A percentile compares a stretch with the other conserved stretches of the same genome.
phyloP scores from a whole-genome alignment of 2,888 invertebrate species.

The Yponomeuta plumbellus region DNA sequence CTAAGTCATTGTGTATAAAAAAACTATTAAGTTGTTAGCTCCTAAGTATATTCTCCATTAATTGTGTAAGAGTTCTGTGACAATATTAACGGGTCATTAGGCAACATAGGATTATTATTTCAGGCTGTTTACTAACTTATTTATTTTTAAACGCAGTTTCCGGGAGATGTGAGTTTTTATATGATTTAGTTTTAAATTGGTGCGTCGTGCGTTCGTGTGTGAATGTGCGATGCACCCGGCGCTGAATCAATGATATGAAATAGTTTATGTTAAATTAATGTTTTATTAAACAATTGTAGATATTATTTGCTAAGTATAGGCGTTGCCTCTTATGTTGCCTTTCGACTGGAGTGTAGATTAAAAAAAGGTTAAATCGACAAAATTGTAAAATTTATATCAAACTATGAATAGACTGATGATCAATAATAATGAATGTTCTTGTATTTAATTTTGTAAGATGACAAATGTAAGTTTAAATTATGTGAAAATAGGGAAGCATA shows the following conservation, averaged over 20 bases:
- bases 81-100: constrained; percentile 59
- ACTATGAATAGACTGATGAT: constrained; percentile 75
- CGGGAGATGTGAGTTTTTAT: constrained; percentile 33
- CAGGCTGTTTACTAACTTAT: constrained; percentile 63
- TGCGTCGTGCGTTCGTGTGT: constrained; percentile 29
- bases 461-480: constrained; percentile 72
- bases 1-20: constrained; percentile 77
- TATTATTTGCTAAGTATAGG: constrained; percentile 54
- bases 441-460: constrained; percentile 75
- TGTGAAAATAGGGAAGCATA: constrained; percentile 51
- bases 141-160: constrained; percentile 55
- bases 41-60: constrained; percentile 73
- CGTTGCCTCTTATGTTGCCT: constrained; percentile 67
- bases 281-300: constrained; percentile 56
- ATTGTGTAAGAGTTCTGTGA: constrained; percentile 67
- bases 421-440: constrained; percentile 72
- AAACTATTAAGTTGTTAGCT: constrained; percentile 65
- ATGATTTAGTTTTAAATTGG: constrained; percentile 30
- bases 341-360: constrained; percentile 56
- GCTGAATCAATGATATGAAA: constrained; percentile 39
- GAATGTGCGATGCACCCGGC: constrained; percentile 36
- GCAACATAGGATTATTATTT: constrained; percentile 61
- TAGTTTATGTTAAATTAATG: constrained; percentile 61
- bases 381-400: constrained; percentile 72
- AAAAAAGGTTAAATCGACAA: constrained; percentile 66